phyloP scores from a whole-genome alignment of 2,113 vertebrate genomes.

The Rhegmatorhina hoffmannsi region DNA sequence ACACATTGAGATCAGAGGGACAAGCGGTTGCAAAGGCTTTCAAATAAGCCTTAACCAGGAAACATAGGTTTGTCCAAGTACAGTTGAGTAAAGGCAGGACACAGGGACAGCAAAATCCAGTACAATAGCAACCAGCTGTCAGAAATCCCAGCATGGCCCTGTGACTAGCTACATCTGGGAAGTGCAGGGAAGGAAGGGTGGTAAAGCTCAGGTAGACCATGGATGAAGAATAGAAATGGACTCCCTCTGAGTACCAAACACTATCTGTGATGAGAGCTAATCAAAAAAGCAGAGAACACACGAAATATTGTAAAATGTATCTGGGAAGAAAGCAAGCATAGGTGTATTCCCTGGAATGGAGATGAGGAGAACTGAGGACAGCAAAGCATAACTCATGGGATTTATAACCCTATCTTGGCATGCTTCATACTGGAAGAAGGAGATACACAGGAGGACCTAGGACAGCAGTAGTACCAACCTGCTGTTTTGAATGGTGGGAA shows the following conservation, averaged over 20 bases:
- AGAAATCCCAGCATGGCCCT: background rate
- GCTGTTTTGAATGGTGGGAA: background rate
- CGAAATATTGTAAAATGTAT: background rate
- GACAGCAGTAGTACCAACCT: background rate
- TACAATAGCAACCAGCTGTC: background rate
- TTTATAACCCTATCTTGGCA: background rate
- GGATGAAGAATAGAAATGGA: background rate
- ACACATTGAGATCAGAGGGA: background rate
- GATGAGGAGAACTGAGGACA: slow-evolving; percentile 24
- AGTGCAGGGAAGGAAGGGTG: background rate
- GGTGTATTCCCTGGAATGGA: background rate
- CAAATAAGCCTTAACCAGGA: background rate
- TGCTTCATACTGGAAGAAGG: background rate
- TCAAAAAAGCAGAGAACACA: slow-evolving; percentile 20
- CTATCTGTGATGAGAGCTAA: slow-evolving; percentile 22
- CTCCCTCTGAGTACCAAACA: background rate
- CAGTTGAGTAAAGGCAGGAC: background rate
- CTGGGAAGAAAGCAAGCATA: background rate
- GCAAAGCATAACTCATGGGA: slow-evolving; percentile 5
- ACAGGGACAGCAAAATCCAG: background rate
- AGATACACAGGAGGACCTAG: background rate
- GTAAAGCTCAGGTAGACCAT: background rate
- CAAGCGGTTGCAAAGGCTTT: background rate
- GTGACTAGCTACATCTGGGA: background rate
- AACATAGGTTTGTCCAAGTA: background rate